Evolutionary conservation across 2,797 vertebrate species (phyloP).

Genomic region (Odontamblyopus rebecca): DNA sequence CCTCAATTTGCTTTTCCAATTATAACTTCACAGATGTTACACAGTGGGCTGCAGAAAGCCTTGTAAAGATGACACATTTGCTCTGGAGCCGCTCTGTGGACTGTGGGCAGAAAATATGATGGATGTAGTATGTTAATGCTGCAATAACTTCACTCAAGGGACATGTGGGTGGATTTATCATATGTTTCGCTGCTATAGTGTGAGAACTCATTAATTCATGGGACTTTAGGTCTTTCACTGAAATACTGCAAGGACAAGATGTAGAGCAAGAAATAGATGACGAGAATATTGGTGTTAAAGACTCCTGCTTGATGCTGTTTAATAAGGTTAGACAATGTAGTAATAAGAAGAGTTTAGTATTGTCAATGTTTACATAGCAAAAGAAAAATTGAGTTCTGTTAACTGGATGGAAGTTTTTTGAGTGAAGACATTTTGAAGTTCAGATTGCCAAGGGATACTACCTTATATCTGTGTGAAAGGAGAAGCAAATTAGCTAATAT

Average conservation of each 20-base stretch:
- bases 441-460: too few relatives aligned
- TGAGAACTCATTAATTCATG: conserved; percentile 52
- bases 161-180: conserved; percentile 51
- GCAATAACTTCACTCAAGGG: conserved; percentile 24
- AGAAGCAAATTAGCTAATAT: too few relatives aligned
- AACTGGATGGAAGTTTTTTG: too few relatives aligned
- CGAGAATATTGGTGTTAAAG: not conserved
- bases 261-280: conserved; percentile 9
- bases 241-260: conserved; percentile 39
- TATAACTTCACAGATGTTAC: conserved; percentile 38
- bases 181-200: conserved; percentile 38
- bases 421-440: too few relatives aligned
- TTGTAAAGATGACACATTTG: conserved; percentile 19
- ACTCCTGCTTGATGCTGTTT: not conserved
- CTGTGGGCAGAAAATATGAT: conserved; percentile 12
- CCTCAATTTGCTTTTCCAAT: conserved; percentile 23
- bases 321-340: not conserved
- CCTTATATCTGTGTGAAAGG: too few relatives aligned
- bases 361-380: not conserved
- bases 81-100: not conserved
- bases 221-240: conserved; percentile 39
- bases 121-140: conserved; percentile 38
- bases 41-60: not conserved
- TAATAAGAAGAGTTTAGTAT: not conserved
- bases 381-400: too few relatives aligned